A percentile compares a stretch with the other conserved stretches of the same genome.
Evolutionary conservation across 1,140 invertebrate genomes (phyloP).

Genomic region (Drosophila carrolli): DNA sequence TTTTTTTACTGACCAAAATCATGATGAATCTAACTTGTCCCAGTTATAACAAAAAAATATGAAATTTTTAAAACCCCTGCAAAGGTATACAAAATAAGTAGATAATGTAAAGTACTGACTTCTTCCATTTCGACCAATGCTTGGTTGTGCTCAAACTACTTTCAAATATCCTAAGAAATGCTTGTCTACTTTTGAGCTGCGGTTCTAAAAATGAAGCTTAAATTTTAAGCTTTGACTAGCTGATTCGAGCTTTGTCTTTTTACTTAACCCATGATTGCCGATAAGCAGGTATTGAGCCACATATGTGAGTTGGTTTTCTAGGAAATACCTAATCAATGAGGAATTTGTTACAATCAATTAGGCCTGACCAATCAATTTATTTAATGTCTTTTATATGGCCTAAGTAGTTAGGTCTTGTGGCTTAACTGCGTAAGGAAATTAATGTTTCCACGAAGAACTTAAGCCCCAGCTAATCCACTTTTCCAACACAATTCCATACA

Average conservation of each 20-base stretch:
- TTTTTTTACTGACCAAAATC: too few species aligned
- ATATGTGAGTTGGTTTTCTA: background rate
- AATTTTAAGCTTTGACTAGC: background rate
- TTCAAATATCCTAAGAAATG: background rate
- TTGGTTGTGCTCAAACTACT: background rate
- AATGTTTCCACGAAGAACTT: constrained; percentile 5
- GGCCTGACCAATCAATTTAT: constrained; percentile 11
- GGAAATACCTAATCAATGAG: background rate
- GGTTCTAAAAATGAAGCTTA: background rate
- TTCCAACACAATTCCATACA: constrained; percentile 11
- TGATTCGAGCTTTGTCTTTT: background rate
- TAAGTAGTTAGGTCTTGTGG: background rate
- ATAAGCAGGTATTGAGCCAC: background rate
- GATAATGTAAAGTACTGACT: background rate
- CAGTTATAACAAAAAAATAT: too few species aligned
- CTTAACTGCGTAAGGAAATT: constrained; percentile 18
- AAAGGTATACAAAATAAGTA: background rate
- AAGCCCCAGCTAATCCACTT: background rate
- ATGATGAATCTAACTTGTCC: too few species aligned
- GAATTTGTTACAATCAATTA: constrained; percentile 6
- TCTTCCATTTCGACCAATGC: background rate
- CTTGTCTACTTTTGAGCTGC: constrained; percentile 23
- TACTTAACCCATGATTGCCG: constrained; percentile 23
- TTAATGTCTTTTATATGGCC: constrained; percentile 3
- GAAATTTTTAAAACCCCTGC: too few species aligned